Base-by-base conservation (phyloP, 2,797 vertebrate species). In the Uromys caudimaculatus region DNA sequence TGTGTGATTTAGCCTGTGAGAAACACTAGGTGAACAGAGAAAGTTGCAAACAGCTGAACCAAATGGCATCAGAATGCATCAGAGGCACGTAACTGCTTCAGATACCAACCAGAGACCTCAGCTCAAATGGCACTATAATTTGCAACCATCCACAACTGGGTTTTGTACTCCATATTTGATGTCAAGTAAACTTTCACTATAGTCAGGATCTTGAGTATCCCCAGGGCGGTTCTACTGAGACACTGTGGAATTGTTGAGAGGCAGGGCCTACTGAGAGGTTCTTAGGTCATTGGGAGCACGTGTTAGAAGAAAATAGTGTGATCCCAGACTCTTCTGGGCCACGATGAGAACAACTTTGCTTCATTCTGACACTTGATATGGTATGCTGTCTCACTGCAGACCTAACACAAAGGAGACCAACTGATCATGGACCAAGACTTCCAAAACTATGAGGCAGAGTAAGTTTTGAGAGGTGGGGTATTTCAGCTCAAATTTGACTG, bases 21-120 rank as follows among this genome's bases (percentile, higher is more conserved):
- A 90, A 69, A 67, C 5, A n/a, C 47, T 38, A 76, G 79, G 79
- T 90, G 77, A 92, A 16, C 88, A 29, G 77, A 64, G 73, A 78
- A 76, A 92, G 32, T 4, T 7, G 32, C 6, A 2, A 21, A 10
- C 4, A 1, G 93, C 56, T 44, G 62, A 75, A 27, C 21, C 0
- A 52, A 82, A 44, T 0, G 19, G 44, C 24, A 0, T 41, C n/a
- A 84, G 13, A 47, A 78, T 19, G 4, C 64, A 14, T 13, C 14
- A 32, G 24, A 41, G 1, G 8, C 14, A 69, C 19, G 0, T 3
- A 11, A 0, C 2, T 0, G 1, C 73, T 44, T 62, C 13, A 2
- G 10, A 50, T 19, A 27, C 27, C 47, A 56, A 14, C 44, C 19
- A 0, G 13, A 62, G 54, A 14, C 38, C 29, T 27, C 10, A 11